These are phyloP conservation scores for Coptodon bakossiorum DNA, from an alignment of 2,113 vertebrate species.

Conservation along the genomic window DNA sequence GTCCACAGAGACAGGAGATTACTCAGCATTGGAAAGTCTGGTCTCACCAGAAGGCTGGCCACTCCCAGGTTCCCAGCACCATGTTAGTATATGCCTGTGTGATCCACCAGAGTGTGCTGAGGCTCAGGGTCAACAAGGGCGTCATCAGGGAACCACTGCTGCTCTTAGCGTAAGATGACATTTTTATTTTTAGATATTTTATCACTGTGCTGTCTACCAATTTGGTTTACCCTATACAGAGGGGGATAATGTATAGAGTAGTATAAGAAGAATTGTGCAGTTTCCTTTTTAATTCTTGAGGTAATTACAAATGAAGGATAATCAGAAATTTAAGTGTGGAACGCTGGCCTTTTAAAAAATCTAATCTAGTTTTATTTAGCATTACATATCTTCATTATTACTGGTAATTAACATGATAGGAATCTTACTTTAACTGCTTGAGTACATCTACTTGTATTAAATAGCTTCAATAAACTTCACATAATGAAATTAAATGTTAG, in stretches of 20 bases:
- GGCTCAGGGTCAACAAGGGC: slow-evolving; percentile 34
- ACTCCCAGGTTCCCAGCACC: slow-evolving; percentile 7
- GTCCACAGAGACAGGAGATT: slow-evolving; percentile 6
- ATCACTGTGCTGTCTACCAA: background rate
- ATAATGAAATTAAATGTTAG: background rate
- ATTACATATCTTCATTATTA: background rate
- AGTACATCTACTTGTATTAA: background rate
- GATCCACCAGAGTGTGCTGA: slow-evolving; percentile 50
- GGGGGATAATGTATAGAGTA: background rate
- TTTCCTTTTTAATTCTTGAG: background rate
- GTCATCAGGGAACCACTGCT: background rate
- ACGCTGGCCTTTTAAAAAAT: background rate
- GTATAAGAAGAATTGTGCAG: background rate
- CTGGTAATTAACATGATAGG: background rate
- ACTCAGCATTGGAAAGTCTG: slow-evolving; percentile 39
- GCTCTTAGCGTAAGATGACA: background rate
- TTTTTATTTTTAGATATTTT: background rate
- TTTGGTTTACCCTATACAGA: background rate
- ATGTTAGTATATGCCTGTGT: slow-evolving; percentile 37
- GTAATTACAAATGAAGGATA: background rate
- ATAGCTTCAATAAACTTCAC: background rate
- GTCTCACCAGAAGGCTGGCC: slow-evolving; percentile 16
- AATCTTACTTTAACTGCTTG: background rate
- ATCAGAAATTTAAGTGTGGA: background rate
- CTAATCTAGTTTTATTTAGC: background rate